These are phyloP conservation scores for Corapipo altera DNA, from an alignment of 2,113 vertebrate species.

Conservation along the genomic window DNA sequence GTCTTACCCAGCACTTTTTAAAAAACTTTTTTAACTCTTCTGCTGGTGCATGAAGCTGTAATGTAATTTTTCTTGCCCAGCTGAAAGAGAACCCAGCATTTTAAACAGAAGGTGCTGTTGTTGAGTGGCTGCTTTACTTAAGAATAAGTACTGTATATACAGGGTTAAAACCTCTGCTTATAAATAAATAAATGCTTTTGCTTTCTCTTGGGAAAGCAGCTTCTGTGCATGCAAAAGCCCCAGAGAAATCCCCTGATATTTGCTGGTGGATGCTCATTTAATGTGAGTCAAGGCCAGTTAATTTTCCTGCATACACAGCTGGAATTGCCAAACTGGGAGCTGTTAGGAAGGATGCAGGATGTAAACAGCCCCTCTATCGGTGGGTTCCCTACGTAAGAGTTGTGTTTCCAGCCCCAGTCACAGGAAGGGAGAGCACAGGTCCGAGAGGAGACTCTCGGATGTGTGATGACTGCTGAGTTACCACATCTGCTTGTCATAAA, in stretches of 20 bases:
- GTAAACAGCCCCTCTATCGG: fast-evolving
- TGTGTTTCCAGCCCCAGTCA: neutral
- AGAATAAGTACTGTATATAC: neutral
- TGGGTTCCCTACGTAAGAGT: neutral
- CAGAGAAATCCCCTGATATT: neutral
- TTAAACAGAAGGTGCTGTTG: neutral
- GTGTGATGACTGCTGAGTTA: neutral
- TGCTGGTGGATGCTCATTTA: neutral
- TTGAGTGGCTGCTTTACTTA: fast-evolving
- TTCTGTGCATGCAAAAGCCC: neutral
- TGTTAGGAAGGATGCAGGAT: neutral
- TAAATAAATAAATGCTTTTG: neutral
- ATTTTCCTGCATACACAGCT: neutral
- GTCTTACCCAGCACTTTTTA: neutral
- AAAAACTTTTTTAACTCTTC: neutral
- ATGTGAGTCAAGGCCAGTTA: neutral
- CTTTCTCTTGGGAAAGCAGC: neutral
- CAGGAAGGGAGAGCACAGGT: neutral
- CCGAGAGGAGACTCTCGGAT: fast-evolving
- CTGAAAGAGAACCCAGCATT: neutral
- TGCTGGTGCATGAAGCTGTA: neutral
- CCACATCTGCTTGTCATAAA: neutral
- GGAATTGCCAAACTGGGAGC: neutral
- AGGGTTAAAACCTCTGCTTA: neutral
- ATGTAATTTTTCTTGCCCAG: neutral